Conservation (phyloP, 2,113 vertebrate species). For the Bubo scandiacus region DNA sequence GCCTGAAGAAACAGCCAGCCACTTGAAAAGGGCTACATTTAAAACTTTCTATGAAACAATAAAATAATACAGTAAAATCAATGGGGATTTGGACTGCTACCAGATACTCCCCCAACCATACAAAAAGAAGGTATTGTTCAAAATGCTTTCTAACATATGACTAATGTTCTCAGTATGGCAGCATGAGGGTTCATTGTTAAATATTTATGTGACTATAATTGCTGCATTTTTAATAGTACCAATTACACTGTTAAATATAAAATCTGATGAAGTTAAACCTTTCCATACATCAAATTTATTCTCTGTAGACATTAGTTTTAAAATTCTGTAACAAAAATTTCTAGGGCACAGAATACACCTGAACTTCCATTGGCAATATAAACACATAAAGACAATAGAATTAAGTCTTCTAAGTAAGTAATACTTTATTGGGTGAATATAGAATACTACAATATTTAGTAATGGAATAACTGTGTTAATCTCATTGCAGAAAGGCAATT, state of each 20-base stretch:
- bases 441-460: neutral
- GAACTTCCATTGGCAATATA: neutral
- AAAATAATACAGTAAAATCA: neutral
- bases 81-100: neutral
- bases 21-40: neutral
- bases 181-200: constrained; percentile 2
- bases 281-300: neutral
- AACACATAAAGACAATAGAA: neutral
- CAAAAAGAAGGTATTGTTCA: neutral
- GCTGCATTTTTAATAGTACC: neutral
- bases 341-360: neutral
- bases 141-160: neutral
- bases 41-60: neutral
- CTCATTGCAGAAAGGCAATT: neutral
- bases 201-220: constrained; percentile 23
- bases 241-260: neutral
- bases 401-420: neutral
- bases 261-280: neutral
- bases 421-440: neutral
- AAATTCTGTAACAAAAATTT: neutral
- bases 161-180: neutral
- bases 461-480: neutral
- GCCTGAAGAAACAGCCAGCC: neutral
- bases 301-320: neutral
- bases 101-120: neutral